Evolutionary conservation across 2,797 vertebrate genomes (phyloP), one percentile per base, ranked within the genome.

Genomic region (Rhinatrema bivittatum): DNA sequence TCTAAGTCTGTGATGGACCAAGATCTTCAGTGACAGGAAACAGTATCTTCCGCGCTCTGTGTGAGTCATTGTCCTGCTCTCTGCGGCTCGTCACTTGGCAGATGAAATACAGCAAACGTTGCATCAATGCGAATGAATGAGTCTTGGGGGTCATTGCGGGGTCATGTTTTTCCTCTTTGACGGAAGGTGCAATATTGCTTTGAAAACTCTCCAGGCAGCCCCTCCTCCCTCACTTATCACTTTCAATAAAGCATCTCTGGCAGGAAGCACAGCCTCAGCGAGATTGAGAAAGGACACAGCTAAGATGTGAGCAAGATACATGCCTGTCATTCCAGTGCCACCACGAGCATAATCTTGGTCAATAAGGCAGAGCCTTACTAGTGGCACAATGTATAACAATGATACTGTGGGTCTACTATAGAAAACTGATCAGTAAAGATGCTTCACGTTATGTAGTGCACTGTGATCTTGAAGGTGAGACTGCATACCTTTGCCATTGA

Each of bases 21-120:
- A 36, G 56, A 40, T 49, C 16, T 21, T 15, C 12, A 35, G 24
- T 42, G 40, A 44, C 29, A 30, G 58, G 46, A 57, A n/a, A 27
- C 31, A 27, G 53, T 58, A 49, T 35, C 3, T 22, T 11, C n/a
- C n/a, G n/a, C n/a, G n/a, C n/a, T n/a, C n/a, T n/a, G n/a, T n/a
- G n/a, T n/a, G n/a, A n/a, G n/a, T n/a, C n/a, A n/a, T n/a, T n/a
- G n/a, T n/a, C n/a, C n/a, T n/a, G n/a, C n/a, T n/a, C n/a, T 5
- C 14, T 35, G 16, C 37, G 10, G 7, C 12, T 42, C 24, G 12
- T 0, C 1, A 15, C 32, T 53, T 39, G 26, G 12, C 12, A 22
- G 24, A 50, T 35, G 45, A 55, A 35, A 48, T 39, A 32, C 46
- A 14, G 8, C 17, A 33, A 32, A 27, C 13, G 9, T 34, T 37